A percentile compares a stretch with the other conserved stretches of the same genome.
Evolutionary conservation across 2,113 vertebrate species (phyloP).

Genomic region (Mellivora capensis): DNA sequence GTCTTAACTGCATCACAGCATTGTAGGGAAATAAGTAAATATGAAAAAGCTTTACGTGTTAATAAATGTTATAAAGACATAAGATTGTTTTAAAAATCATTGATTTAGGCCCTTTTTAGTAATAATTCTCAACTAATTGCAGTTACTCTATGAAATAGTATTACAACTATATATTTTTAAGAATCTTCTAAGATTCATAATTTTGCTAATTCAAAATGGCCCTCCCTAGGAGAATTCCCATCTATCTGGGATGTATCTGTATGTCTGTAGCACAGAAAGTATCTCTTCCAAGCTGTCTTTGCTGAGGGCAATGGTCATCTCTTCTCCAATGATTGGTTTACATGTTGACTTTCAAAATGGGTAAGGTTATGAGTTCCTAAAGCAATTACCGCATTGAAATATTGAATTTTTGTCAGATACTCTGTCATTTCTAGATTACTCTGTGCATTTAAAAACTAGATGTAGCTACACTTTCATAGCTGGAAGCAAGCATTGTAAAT

Average conservation of each 20-base stretch:
- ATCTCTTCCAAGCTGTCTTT: not conserved
- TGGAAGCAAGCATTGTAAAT: not conserved
- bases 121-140: not conserved
- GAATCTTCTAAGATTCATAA: not conserved
- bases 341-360: not conserved
- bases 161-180: not conserved
- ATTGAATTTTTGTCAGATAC: not conserved
- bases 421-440: not conserved
- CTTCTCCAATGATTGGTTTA: not conserved
- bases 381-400: not conserved
- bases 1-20: not conserved
- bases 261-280: not conserved
- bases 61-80: not conserved
- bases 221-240: not conserved
- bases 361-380: not conserved
- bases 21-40: not conserved
- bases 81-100: not conserved
- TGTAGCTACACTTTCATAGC: not conserved
- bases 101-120: not conserved
- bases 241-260: not conserved
- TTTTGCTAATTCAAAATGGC: not conserved
- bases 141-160: not conserved
- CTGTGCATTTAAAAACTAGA: not conserved
- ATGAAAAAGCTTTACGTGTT: not conserved
- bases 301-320: not conserved